These are phyloP conservation scores for Drosophila elegans DNA, from an alignment of 1,140 invertebrate species.

Conservation along the genomic window DNA sequence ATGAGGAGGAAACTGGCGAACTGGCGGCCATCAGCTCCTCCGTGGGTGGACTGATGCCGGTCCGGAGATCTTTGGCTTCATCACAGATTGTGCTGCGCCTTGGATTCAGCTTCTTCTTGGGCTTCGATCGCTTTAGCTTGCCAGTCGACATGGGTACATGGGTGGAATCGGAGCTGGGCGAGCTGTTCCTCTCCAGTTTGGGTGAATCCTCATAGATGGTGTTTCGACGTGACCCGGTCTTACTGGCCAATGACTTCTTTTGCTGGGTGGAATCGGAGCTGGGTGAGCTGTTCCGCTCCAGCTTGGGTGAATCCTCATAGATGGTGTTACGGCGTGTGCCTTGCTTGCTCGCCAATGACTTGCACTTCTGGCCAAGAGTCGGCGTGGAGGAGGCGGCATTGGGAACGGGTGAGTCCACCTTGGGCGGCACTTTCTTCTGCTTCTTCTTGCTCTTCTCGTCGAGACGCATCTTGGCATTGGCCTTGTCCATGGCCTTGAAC, in stretches of 20 bases:
- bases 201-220: slow-evolving; percentile 23
- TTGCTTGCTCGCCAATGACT: not conserved
- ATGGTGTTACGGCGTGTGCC: slow-evolving; percentile 15
- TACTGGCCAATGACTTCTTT: not conserved
- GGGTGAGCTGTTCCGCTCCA: slow-evolving; percentile 9
- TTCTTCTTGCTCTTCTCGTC: slow-evolving; percentile 56
- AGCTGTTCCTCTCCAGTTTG: slow-evolving; percentile 10
- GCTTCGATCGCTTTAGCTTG: slow-evolving; percentile 4
- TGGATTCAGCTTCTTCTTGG: not conserved
- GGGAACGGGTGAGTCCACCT: slow-evolving; percentile 17
- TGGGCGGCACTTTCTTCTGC: slow-evolving; percentile 35
- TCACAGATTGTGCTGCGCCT: slow-evolving; percentile 28
- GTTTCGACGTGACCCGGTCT: slow-evolving; percentile 1
- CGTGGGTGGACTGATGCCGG: not conserved
- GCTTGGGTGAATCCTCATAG: slow-evolving; percentile 18
- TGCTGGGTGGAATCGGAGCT: slow-evolving; percentile 5
- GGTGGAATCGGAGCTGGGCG: slow-evolving; percentile 12
- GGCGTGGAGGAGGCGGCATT: not conserved
- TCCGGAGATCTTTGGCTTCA: not conserved
- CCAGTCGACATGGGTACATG: not conserved
- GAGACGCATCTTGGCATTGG: slow-evolving; percentile 29
- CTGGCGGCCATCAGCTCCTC: not conserved
- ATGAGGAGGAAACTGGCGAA: slow-evolving; percentile 8
- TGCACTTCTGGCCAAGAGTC: not conserved
- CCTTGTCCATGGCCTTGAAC: slow-evolving; percentile 63